phyloP scores from a whole-genome alignment of 2,888 invertebrate species.

The Muscina levida region DNA sequence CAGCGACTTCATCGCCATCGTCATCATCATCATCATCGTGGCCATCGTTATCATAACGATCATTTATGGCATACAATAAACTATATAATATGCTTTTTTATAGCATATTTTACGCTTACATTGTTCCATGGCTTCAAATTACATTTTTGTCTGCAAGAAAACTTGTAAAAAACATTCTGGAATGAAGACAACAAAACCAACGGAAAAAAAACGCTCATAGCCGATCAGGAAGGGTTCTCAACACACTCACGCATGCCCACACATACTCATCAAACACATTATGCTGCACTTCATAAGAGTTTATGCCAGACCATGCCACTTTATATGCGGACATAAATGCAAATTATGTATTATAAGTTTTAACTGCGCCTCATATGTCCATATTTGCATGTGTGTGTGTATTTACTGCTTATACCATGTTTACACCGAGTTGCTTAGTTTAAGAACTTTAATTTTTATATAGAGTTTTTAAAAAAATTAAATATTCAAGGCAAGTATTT shows the following conservation, averaged over 20 bases:
- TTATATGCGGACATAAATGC: constrained; percentile 11
- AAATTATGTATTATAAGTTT: constrained; percentile 30
- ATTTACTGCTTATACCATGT: not conserved
- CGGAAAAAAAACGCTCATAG: not conserved
- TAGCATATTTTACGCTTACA: constrained; percentile 42
- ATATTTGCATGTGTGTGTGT: constrained; percentile 21
- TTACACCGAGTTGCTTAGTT: not conserved
- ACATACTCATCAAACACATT: constrained; percentile 16
- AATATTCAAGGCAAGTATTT: too few species aligned
- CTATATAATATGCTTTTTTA: constrained; percentile 37
- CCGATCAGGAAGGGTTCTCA: constrained; percentile 26
- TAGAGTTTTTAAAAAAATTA: too few species aligned
- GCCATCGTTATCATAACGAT: constrained; percentile 11
- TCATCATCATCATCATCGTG: constrained; percentile 30
- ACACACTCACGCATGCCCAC: constrained; percentile 3
- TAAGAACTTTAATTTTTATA: not conserved
- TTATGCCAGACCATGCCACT: constrained; percentile 16
- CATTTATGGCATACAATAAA: constrained; percentile 29
- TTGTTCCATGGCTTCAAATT: constrained; percentile 25
- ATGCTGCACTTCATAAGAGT: constrained; percentile 11
- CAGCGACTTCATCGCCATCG: constrained; percentile 8
- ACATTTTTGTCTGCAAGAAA: not conserved
- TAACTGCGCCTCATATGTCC: constrained; percentile 43
- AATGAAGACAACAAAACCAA: not conserved
- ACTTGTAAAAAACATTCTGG: not conserved